Conservation (phyloP, 2,113 vertebrate genomes). For the Engystomops pustulosus region DNA sequence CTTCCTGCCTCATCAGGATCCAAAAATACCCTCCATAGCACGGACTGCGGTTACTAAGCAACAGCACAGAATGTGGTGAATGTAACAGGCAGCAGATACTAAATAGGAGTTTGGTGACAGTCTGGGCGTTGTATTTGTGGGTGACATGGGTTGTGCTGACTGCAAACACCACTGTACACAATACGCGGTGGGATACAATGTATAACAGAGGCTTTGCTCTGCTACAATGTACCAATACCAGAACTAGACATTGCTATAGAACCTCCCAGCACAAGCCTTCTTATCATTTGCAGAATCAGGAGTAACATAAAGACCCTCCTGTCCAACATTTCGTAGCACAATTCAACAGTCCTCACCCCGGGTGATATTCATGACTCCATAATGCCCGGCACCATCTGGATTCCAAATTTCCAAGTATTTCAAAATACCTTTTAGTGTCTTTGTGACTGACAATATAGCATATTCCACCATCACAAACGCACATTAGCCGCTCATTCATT, state of each 20-base stretch:
- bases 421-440: conserved; percentile 30
- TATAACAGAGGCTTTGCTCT: not conserved
- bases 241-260: not conserved
- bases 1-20: not conserved
- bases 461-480: not conserved
- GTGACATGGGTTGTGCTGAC: not conserved
- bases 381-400: conserved; percentile 21
- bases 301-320: not conserved
- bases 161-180: not conserved
- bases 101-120: not conserved
- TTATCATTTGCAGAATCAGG: too few species aligned
- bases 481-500: conserved; percentile 32
- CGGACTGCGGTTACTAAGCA: not conserved
- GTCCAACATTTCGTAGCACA: not conserved
- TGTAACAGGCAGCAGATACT: not conserved
- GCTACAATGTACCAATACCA: not conserved
- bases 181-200: not conserved
- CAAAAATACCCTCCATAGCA: not conserved
- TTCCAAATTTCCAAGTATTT: not conserved
- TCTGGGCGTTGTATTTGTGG: not conserved
- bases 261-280: too few species aligned
- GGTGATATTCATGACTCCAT: not conserved
- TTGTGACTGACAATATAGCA: not conserved
- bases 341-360: not conserved
- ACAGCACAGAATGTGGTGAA: not conserved